These are phyloP conservation scores for Lissocephala sabroskyi DNA, from an alignment of 2,888 invertebrate genomes.

Conservation along the genomic window DNA sequence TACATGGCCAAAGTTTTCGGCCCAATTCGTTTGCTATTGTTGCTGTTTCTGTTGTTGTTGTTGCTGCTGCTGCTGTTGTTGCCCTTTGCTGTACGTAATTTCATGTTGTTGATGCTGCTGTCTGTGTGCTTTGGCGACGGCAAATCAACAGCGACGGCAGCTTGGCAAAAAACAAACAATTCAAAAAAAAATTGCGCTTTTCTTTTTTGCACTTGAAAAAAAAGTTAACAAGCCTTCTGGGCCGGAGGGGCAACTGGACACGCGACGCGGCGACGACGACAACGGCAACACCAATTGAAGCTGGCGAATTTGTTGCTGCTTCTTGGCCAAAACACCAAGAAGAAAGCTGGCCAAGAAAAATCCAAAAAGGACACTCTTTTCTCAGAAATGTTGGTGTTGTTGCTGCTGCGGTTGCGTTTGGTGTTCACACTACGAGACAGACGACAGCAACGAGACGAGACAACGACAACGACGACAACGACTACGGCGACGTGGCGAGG, in stretches of 20 bases:
- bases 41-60: background rate
- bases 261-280: constrained; percentile 1
- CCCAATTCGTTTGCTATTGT: no score
- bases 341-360: background rate
- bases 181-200: no score
- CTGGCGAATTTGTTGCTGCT: no score
- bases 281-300: constrained; percentile 2
- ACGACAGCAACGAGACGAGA: background rate
- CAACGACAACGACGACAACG: constrained; percentile 14
- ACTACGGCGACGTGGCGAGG: constrained; percentile 28
- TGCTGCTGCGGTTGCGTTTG: background rate
- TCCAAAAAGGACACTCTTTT: background rate
- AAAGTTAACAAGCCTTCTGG: no score
- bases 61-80: background rate
- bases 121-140: constrained; percentile 51
- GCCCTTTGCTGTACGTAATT: background rate
- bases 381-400: background rate
- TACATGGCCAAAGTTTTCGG: no score
- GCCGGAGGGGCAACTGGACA: no score
- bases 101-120: constrained; percentile 1
- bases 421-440: background rate
- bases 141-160: constrained; percentile 34
- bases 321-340: background rate
- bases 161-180: background rate
- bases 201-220: background rate